A percentile compares a stretch with the other conserved stretches of the same genome.
These are phyloP conservation scores for Anolis carolinensis DNA, from an alignment of 2,113 vertebrate species.

Conservation along the genomic window DNA sequence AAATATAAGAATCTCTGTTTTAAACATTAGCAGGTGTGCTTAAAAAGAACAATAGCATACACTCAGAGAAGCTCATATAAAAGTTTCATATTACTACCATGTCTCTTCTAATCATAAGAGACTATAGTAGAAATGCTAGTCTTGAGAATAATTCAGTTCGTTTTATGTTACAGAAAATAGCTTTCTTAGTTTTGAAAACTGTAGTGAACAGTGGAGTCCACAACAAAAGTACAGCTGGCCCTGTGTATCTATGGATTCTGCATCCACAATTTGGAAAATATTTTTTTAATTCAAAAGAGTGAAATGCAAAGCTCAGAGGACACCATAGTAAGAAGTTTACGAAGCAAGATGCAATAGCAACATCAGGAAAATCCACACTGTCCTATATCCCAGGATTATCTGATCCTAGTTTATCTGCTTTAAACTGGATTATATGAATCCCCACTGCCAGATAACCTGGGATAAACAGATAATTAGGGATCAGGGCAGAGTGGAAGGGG, in stretches of 20 bases:
- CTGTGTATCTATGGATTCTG: no score
- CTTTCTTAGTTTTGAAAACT: constrained; percentile 52
- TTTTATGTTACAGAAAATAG: background rate
- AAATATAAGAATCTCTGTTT: background rate
- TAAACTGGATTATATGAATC: no score
- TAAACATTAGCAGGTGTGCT: constrained; percentile 15
- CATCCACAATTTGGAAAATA: no score
- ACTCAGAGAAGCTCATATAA: constrained; percentile 54
- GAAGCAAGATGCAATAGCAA: background rate
- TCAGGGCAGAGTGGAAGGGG: no score
- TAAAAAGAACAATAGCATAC: constrained; percentile 22
- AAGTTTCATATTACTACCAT: constrained; percentile 61
- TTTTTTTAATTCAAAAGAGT: background rate
- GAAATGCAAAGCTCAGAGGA: background rate
- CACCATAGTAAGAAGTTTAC: background rate
- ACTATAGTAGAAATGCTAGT: constrained; percentile 59
- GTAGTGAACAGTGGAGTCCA: constrained; percentile 54
- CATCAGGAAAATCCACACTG: background rate
- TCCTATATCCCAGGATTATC: no score
- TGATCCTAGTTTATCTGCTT: no score
- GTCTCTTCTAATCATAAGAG: constrained; percentile 65
- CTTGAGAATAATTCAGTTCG: constrained; percentile 12
- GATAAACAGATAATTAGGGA: no score
- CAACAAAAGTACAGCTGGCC: constrained; percentile 38
- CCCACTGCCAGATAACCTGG: no score